Base-by-base conservation (phyloP, 1,140 invertebrate genomes). In the Amyelois transitella region DNA sequence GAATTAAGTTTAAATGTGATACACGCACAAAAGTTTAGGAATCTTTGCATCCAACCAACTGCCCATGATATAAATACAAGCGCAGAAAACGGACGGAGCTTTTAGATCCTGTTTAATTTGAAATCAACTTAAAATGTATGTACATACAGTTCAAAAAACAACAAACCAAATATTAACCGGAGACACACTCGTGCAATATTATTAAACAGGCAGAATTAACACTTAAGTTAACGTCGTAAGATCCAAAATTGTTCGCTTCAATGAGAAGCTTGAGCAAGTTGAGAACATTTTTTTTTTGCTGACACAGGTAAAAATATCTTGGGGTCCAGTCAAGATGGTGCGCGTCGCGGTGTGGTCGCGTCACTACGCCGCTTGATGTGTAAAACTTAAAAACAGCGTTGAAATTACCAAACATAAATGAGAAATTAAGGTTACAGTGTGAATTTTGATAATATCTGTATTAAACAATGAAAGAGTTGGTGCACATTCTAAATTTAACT, bases 271-370 rank as follows among this genome's bases (percentile, higher is more conserved):
- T 19, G 4, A 12, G 12, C 18, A 49, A 51, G 47, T 51, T 49
- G 24, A 53, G 69, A 74, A 75, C 68, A n/a, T n/a, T n/a, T n/a
- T 81, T 86, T 84, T 84, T 75, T 86, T 83, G 71, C 70, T 72
- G 72, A 64, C 66, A 62, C 83, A 86, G 83, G 83, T 84, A 86
- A 84, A 86, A 84, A 84, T 86, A 86, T 82, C 77, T 81, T 69
- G 51, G 66, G 60, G 59, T 75, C 58, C 79, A 85, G 79, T 82
- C 66, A 73, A 77, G 79, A 76, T 69, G 69, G 66, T 75, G 74
- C 70, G 81, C 73, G 69, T 50, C 43, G 57, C 58, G 49, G 50
- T 49, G 38, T 64, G 62, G 45, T 66, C 71, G 68, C 65, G 69
- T 65, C 20, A 44, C 12, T 14, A 14, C 32, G 32, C 32, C 8